Base-by-base conservation (phyloP, 2,113 vertebrate species). In the Sturnus vulgaris region DNA sequence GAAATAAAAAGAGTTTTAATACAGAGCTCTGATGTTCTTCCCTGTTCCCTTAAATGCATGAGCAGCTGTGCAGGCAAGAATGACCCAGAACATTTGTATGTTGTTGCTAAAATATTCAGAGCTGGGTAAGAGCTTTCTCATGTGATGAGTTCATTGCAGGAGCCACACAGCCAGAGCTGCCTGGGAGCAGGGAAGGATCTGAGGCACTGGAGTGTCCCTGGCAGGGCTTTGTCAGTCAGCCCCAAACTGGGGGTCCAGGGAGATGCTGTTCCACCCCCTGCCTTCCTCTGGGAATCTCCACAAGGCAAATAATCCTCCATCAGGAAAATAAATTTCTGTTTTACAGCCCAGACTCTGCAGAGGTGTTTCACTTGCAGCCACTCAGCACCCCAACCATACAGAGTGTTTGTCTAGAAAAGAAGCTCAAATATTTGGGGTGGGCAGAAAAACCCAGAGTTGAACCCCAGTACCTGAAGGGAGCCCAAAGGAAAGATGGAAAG, bases 31-130 rank as follows among this genome's bases (percentile, higher is more conserved):
- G 3, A 47, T 61, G 69, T 28, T 31, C 50, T 17, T 30, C 10
- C 11, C 30, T 1, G 0, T 27, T 83, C 39, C 27, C 83, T 77
- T n/a, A 21, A 95, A 68, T 6, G 11, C 53, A 42, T 1, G 20
- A 90, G 88, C 61, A 78, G 73, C 72, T 68, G 60, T 27, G 57
- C 84, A 90, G 66, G 44, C 80, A 94, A 31, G 84, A 82, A 22
- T 31, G 82, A 94, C 88, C 92, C 46, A 86, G 88, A 93, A 93
- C 68, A 90, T 88, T 88, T 40, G 52, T 35, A 15, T 19, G 37
- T 18, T 52, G 73, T 23, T 81, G 55, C 86, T 93, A 47, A 94
- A 88, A 88, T 86, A 90, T 86, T 94, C 75, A 94, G 88, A 90
- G 50, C 78, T 72, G 63, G 66, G 9, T 79, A 88, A 92, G 76